phyloP scores from a whole-genome alignment of 2,888 invertebrate species.

The Thecocarcelia acutangulata region DNA sequence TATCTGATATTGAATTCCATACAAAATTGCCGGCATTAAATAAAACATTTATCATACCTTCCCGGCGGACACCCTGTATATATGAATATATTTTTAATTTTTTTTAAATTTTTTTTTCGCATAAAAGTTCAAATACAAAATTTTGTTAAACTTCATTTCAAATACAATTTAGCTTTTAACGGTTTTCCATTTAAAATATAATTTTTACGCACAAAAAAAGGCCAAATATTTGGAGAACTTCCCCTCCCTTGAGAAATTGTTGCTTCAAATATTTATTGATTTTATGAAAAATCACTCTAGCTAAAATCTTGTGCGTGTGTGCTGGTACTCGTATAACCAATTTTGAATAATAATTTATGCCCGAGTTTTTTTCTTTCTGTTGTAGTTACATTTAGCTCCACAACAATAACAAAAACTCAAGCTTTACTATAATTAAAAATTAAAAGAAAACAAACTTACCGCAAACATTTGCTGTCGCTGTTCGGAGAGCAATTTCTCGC shows the following conservation, averaged over 20 bases:
- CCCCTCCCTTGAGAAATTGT: not conserved
- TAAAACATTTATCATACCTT: too few species aligned
- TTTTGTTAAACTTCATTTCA: too few species aligned
- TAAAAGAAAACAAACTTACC: conserved; percentile 75
- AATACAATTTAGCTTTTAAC: too few species aligned
- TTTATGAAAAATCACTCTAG: not conserved
- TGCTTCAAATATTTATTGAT: not conserved
- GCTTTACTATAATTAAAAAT: not conserved
- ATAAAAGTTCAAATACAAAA: too few species aligned
- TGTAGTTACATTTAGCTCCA: not conserved
- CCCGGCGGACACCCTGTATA: too few species aligned
- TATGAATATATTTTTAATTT: too few species aligned
- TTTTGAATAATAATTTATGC: too few species aligned
- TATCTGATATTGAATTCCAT: too few species aligned
- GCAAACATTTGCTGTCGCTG: conserved; percentile 80
- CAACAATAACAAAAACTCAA: conserved; percentile 1
- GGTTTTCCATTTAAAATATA: too few species aligned
- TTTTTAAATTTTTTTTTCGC: too few species aligned
- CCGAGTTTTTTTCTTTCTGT: not conserved
- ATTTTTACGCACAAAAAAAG: not conserved
- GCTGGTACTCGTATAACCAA: too few species aligned
- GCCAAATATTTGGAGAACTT: not conserved
- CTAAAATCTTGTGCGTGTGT: not conserved
- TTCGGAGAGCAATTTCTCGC: conserved; percentile 87
- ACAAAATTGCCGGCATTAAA: too few species aligned